Evolutionary conservation across 1,140 invertebrate species (phyloP), one percentile per base, ranked within the genome.

Genomic region (Anastatus disparis): DNA sequence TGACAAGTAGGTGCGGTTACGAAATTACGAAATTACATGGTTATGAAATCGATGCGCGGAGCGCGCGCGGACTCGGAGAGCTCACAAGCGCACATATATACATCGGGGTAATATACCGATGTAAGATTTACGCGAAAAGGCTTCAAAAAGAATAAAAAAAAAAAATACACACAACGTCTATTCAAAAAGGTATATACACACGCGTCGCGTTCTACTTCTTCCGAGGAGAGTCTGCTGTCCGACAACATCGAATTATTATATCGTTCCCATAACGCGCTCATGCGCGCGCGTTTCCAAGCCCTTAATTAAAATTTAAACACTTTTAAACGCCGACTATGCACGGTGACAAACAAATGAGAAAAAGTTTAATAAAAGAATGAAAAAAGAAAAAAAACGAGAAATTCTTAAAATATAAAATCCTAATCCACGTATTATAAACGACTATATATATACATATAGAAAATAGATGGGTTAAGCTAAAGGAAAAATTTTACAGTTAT

Each of bases 1-100:
- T 70, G 59, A 63, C 50, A 70, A 70, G 59, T 63, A 70, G 59
- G 50, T 70, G 59, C 59, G 68, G 68, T 70, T 70, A 56, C 40
- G 50, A 63, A 70, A 70, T 63, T 63, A 64, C 59, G 40, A 70
- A 70, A 70, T 70, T 70, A 56, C 52, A 64, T 17, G 68, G 10
- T 70, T 63, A 63, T 56, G 59, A 70, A 70, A 70, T 70, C 59
- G 46, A 70, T 63, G 59, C 58, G 59, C 64, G 31, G 44, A 26
- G 4, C 50, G 50, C 3, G 6, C 50, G 7, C 20, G 31, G n/a
- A 40, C 38, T 44, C 10, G 8, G 35, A 42, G 26, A 9, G 26
- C 4, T 48, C 38, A n/a, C n/a, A n/a, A n/a, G n/a, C n/a, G n/a
- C n/a, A n/a, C n/a, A n/a, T n/a, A n/a, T n/a, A n/a, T n/a, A n/a